Base-by-base conservation (phyloP, 1,140 invertebrate species). In the Cyphomyrmex costatus region DNA sequence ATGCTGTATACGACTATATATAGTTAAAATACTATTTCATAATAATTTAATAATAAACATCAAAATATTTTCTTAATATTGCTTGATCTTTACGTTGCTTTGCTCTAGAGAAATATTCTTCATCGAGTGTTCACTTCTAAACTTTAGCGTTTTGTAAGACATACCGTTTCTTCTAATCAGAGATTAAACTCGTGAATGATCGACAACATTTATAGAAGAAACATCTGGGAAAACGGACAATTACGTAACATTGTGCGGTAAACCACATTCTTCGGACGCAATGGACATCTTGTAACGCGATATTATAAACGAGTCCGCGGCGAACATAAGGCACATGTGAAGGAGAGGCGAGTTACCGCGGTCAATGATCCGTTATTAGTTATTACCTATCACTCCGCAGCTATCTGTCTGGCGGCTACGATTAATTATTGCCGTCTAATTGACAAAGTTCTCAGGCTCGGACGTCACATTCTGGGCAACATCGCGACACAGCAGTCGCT, bases 371-470 rank as follows among this genome's bases (percentile, higher is more conserved):
- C 84, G 87, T 91, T 93, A 92, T 92, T 89, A 92, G 86, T 92
- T 92, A 92, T 92, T 91, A 90, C 83, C 87, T 92, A 91, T 91
- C 89, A 89, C 85, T 89, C 24, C 61, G 65, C 46, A 5, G 56
- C 71, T 76, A 78, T n/a, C 71, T 74, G 73, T 89, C 53, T 58
- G 61, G 65, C 87, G 53, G 78, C 71, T 68, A 61, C 87, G 88
- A 92, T 92, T 94, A 94, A 94, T 94, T 94, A 92, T 94, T 94
- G 80, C 87, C 89, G 49, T 89, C 91, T 94, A 94, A 94, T 94
- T 94, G 93, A 94, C 91, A 83, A 93, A 92, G 92, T 94, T 94
- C 93, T 94, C 93, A 94, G 92, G 92, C 93, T 92, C 83, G 66
- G 66, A 42, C 56, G 80, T 8, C 51, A 21, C 70, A 24, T 88